Evolutionary conservation across 2,888 invertebrate genomes (phyloP), one percentile per base, ranked within the genome.

Genomic region (Stratiomys singularior): DNA sequence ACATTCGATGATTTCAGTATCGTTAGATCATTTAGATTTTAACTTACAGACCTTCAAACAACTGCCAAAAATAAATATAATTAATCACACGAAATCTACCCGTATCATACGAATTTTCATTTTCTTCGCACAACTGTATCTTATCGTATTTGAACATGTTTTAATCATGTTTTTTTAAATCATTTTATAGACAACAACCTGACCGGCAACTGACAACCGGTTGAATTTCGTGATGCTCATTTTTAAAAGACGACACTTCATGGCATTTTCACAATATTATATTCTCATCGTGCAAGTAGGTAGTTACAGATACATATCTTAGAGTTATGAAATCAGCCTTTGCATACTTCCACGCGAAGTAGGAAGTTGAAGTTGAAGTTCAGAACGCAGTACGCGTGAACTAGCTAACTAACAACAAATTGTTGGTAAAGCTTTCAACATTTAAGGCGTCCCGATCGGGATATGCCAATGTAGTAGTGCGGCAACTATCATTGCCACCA

Each of bases 281-380:
- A 25, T 60, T 60, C 58, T 60, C 58, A 60, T 60, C 23, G 23
- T 5, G 58, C 25, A 60, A 60, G 58, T 25, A 60, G 58, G 58
- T 23, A 60, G 37, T 5, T 9, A 37, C 37, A 37, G 37, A 37
- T 5, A 37, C 37, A 9, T 37, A 9, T 37, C 37, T 60, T 60
- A 11, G 23, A 60, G 58, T 60, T 60, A 25, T 23, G 23, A 37
- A 25, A 60, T 25, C 58, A 60, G 23, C 58, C 23, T 60, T 60
- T 60, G 58, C 58, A 60, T 60, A 60, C 23, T 60, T 60, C 25
- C 25, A 60, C 58, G 58, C 13, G 23, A 60, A 18, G 58, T 60
- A 60, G 23, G 58, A 60, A 60, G 58, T 60, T 23, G 58, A 18
- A 60, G 58, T 60, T 23, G 58, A 18, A 60, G 58, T 60, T 60